phyloP scores from a whole-genome alignment of 2,113 vertebrate species.

The Pedionomus torquatus region DNA sequence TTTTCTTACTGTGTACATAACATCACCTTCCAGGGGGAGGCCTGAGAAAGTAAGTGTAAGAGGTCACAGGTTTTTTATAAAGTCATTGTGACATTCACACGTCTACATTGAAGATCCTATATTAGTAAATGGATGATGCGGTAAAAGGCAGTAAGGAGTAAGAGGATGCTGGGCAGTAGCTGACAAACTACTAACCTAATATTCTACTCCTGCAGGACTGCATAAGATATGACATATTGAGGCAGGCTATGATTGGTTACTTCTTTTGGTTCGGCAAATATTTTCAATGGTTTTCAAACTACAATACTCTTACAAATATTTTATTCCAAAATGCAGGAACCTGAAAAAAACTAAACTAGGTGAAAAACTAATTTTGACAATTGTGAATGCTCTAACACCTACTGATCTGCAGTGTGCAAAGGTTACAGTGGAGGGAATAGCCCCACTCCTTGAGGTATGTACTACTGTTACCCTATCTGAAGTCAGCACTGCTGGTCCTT shows the following conservation, averaged over 20 bases:
- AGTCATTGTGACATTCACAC: background rate
- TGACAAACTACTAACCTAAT: background rate
- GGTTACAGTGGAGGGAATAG: background rate
- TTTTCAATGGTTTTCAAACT: background rate
- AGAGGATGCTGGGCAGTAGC: background rate
- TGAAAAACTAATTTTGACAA: background rate
- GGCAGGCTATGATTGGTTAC: background rate
- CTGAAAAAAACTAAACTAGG: background rate
- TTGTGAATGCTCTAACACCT: background rate
- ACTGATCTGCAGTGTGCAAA: background rate
- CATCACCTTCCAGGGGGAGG: background rate
- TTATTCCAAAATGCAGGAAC: background rate
- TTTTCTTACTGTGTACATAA: fast-evolving
- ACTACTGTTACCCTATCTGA: background rate
- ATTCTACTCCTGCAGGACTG: background rate
- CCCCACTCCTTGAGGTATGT: background rate
- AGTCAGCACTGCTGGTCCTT: background rate
- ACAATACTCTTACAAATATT: background rate
- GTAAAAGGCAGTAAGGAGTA: background rate
- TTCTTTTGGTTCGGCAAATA: background rate
- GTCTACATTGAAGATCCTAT: background rate
- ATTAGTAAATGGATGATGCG: background rate
- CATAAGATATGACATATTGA: background rate
- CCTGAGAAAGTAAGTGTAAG: background rate
- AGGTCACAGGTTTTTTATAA: background rate